Evolutionary conservation across 2,888 invertebrate species (phyloP).

Genomic region (Leptopterna dolabrata): DNA sequence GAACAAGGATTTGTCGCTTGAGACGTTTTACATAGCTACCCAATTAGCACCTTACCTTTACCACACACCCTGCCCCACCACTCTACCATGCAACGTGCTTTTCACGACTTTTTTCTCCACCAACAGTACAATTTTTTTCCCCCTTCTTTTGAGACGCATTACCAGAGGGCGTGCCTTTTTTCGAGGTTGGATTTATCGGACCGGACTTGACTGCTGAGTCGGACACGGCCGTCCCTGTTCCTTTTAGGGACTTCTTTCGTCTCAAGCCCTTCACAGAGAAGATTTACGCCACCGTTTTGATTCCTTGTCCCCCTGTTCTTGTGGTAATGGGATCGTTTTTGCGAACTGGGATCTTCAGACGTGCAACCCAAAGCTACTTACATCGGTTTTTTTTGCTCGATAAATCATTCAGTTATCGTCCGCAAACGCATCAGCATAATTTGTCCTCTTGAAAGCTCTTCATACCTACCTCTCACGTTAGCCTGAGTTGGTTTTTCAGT

Average conservation of each 20-base stretch:
- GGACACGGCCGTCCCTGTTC: neutral
- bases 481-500: too few relatives aligned
- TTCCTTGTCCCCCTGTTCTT: neutral
- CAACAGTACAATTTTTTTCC: neutral
- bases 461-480: neutral
- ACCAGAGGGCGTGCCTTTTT: neutral
- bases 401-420: slow-evolving; percentile 6
- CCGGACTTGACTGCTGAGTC: neutral
- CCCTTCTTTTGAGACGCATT: neutral
- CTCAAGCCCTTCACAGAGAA: neutral
- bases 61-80: neutral
- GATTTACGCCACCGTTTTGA: slow-evolving; percentile 3
- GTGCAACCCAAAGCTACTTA: neutral
- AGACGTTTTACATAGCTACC: slow-evolving; percentile 39
- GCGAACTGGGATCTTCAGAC: slow-evolving; percentile 2
- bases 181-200: neutral
- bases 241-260: slow-evolving; percentile 3
- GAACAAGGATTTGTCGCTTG: neutral
- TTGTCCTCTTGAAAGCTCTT: slow-evolving; percentile 1
- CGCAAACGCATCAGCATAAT: neutral
- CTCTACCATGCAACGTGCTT: neutral
- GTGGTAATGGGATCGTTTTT: slow-evolving; percentile 11
- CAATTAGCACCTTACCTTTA: slow-evolving; percentile 24
- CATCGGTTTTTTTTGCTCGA: neutral
- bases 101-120: neutral